phyloP scores from a whole-genome alignment of 53 echinoderm and acorn worm genomes.

The Crossaster papposus region DNA sequence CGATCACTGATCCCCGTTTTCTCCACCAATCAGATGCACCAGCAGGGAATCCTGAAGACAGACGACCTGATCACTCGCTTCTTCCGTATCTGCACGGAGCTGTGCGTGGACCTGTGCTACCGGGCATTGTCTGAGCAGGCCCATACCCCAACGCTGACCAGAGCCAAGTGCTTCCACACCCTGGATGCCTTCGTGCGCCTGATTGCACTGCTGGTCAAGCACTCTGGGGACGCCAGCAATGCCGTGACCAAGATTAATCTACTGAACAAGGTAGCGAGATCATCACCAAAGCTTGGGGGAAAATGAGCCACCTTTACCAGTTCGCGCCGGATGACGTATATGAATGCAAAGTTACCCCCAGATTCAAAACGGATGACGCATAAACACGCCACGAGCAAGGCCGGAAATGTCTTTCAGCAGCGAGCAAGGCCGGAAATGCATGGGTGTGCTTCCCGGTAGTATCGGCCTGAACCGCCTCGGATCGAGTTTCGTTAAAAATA shows the following conservation, averaged over 20 bases:
- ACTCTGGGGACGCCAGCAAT: conserved; percentile 96
- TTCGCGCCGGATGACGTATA: too few species aligned
- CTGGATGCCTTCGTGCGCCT: conserved; percentile 96
- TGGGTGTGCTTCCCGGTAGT: too few species aligned
- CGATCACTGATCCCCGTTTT: background rate
- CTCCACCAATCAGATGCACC: conserved; percentile 86
- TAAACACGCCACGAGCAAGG: too few species aligned
- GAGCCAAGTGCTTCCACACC: conserved; percentile 99
- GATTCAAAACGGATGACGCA: too few species aligned
- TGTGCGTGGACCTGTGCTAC: conserved; percentile 98
- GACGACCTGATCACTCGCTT: conserved; percentile 99
- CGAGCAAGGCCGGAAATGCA: too few species aligned
- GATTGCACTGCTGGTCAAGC: conserved; percentile 94
- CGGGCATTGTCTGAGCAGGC: conserved; percentile 90
- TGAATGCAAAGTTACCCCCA: too few species aligned
- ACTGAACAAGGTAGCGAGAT: conserved; percentile 79
- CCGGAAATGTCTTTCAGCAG: too few species aligned
- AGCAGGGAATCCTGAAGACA: conserved; percentile 97
- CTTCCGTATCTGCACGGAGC: conserved; percentile 99
- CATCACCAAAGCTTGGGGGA: background rate
- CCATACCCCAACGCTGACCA: conserved; percentile 88
- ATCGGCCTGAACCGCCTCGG: too few species aligned
- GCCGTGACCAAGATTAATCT: conserved; percentile 99
- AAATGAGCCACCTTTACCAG: background rate
- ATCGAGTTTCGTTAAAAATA: too few species aligned